Evolutionary conservation across 2,888 invertebrate species (phyloP).

Genomic region (Nowickia ferox): DNA sequence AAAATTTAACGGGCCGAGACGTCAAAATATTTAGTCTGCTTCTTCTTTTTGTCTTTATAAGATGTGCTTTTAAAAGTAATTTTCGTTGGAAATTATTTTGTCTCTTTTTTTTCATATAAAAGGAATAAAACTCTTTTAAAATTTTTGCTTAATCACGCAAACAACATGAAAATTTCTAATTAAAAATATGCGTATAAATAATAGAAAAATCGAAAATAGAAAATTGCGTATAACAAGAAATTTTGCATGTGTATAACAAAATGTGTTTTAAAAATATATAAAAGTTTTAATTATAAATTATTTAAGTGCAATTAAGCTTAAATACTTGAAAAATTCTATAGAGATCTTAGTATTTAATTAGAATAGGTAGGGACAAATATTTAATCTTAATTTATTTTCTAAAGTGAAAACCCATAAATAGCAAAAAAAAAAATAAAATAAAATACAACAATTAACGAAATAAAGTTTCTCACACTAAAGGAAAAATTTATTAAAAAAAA

Average conservation of each 20-base stretch:
- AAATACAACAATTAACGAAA: slow-evolving; percentile 66
- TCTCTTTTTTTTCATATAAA: slow-evolving; percentile 21
- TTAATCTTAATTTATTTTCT: slow-evolving; percentile 55
- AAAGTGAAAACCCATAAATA: slow-evolving; percentile 66
- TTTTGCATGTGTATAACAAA: slow-evolving; percentile 22
- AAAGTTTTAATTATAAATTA: slow-evolving; percentile 45
- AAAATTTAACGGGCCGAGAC: slow-evolving; percentile 64
- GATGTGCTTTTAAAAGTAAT: slow-evolving; percentile 63
- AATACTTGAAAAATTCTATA: slow-evolving; percentile 50
- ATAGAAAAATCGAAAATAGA: slow-evolving; percentile 4
- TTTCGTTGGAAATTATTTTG: slow-evolving; percentile 33
- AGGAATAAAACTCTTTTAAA: slow-evolving; percentile 31
- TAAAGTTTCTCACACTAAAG: slow-evolving; percentile 69
- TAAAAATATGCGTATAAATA: not conserved
- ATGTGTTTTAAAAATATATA: slow-evolving; percentile 59
- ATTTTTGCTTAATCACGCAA: slow-evolving; percentile 64
- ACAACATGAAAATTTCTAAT: slow-evolving; percentile 5
- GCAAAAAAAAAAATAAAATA: too few relatives aligned
- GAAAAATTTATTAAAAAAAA: slow-evolving; percentile 65
- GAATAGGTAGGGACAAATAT: not conserved
- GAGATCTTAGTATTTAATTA: slow-evolving; percentile 6
- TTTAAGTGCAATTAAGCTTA: slow-evolving; percentile 46
- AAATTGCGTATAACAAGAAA: not conserved
- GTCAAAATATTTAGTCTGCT: slow-evolving; percentile 70
- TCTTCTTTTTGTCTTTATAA: slow-evolving; percentile 66